These are phyloP conservation scores for Argya squamiceps DNA, from an alignment of 2,797 vertebrate species.

Conservation along the genomic window DNA sequence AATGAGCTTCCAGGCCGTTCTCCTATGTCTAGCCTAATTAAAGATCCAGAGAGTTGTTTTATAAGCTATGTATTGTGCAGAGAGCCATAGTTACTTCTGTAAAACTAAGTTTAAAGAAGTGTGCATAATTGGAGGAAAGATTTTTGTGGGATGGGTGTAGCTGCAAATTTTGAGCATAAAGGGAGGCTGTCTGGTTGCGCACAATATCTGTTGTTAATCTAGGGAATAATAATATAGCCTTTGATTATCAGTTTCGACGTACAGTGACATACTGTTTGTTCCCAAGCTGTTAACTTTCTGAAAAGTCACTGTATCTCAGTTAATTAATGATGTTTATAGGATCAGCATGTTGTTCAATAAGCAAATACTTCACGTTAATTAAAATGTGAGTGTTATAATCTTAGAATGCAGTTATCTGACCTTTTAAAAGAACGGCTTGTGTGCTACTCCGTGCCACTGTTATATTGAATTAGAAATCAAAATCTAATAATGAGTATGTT, in stretches of 20 bases:
- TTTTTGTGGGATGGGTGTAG: constrained; percentile 42
- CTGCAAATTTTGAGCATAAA: constrained; percentile 33
- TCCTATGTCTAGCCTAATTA: not conserved
- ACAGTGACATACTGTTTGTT: not conserved
- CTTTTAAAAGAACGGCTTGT: not conserved
- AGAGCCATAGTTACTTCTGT: not conserved
- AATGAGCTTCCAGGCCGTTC: not conserved
- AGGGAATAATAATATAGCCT: constrained; percentile 44
- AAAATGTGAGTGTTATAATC: not conserved
- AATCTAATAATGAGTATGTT: not conserved
- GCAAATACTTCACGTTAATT: not conserved
- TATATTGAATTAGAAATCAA: not conserved
- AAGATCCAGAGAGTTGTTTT: not conserved
- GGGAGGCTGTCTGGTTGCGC: constrained; percentile 53
- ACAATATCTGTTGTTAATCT: constrained; percentile 65
- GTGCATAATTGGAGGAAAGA: constrained; percentile 9
- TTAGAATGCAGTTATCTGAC: not conserved
- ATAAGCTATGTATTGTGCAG: not conserved
- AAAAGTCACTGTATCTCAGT: constrained; percentile 22
- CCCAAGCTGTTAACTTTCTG: constrained; percentile 32
- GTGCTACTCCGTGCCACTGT: not conserved
- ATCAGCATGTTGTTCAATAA: not conserved
- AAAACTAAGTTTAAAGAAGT: not conserved
- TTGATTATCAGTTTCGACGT: constrained; percentile 63
- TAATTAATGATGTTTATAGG: constrained; percentile 26